Evolutionary conservation across 2,888 invertebrate species (phyloP), one percentile per base, ranked within the genome.

Genomic region (Diaphora mendica): DNA sequence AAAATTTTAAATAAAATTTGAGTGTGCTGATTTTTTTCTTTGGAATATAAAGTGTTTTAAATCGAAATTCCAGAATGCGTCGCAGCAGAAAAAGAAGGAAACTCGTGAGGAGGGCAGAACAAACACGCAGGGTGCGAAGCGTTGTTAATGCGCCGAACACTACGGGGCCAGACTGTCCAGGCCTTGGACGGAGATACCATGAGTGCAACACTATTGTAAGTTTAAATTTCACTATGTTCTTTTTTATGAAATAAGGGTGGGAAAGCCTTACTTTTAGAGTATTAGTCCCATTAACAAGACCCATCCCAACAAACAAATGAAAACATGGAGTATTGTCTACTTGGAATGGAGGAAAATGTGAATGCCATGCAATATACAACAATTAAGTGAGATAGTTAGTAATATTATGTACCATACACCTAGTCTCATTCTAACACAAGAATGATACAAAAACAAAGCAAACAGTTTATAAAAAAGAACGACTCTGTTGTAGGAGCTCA

Each of bases 161-260:
- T 0, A 85, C 87, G 3, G 90, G 89, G 4, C 93, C 92, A 0
- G 93, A 97, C 84, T 98, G 98, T 89, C 96, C 97, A 64, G 98
- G 98, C 33, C 96, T 97, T 30, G 97, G 97, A 86, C 97, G 97
- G 87, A 96, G 98, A 74, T 98, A 97, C 92, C 98, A 98, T 87
- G 96, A 98, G 87, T 98, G 98, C 91, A 98, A 98, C 91, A 97
- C 97, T 81, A 96, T 97, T 96, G 98, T 98, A 92, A 96, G 93
- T 88, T 68, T 44, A 65, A 65, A 5, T 17, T 39, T 66, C 35
- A 0, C 64, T 62, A 51, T 23, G 20, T 2, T 23, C 35, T 39
- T 51, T 48, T 20, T 35, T n/a, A 20, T 77, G 67, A 11, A 20
- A 51, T 51, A 51, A 23, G 20, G 5, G 5, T 20, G 1, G 20